Evolutionary conservation across 2,888 invertebrate genomes (phyloP).

Genomic region (Rhagonycha lutea): DNA sequence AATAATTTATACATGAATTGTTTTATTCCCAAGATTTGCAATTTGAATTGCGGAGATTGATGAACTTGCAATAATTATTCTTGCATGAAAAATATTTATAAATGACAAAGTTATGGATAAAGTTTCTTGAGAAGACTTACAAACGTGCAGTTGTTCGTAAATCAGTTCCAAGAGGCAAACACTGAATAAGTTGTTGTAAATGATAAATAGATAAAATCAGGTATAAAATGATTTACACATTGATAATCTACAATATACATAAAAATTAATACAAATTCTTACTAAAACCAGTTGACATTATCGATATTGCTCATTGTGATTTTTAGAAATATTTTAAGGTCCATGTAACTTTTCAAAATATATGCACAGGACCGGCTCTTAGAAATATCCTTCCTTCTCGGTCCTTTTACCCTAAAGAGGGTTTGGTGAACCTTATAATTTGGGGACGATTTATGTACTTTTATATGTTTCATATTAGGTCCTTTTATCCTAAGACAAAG

Average conservation of each 20-base stretch:
- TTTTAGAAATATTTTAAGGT: too few relatives aligned
- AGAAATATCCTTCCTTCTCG: too few relatives aligned
- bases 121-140: background rate
- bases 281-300: background rate
- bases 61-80: background rate
- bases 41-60: too few relatives aligned
- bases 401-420: too few relatives aligned
- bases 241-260: background rate
- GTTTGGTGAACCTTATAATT: too few relatives aligned
- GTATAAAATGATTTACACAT: background rate
- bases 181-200: background rate
- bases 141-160: background rate
- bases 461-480: too few relatives aligned
- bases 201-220: background rate
- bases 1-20: background rate
- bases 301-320: background rate
- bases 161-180: background rate
- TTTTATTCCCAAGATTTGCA: background rate
- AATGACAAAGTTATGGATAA: background rate
- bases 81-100: background rate
- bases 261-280: background rate
- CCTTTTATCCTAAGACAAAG: too few relatives aligned
- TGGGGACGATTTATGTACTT: too few relatives aligned
- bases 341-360: too few relatives aligned
- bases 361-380: too few relatives aligned